phyloP scores from a whole-genome alignment of 1,140 invertebrate genomes.

The Lordiphosa clarofinis region DNA sequence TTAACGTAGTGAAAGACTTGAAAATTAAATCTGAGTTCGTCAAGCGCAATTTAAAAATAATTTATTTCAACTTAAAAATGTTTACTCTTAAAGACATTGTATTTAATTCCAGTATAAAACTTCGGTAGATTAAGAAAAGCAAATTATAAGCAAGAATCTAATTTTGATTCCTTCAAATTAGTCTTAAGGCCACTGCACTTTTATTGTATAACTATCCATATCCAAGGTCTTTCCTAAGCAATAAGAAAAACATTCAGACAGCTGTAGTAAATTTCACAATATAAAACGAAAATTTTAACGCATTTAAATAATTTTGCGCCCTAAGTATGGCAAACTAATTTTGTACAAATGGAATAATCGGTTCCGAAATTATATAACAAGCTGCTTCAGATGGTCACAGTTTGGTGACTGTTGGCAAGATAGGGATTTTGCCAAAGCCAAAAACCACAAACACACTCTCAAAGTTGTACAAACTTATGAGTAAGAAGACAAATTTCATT shows the following conservation, averaged over 20 bases:
- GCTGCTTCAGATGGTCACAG: conserved; percentile 47
- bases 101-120: too few species aligned
- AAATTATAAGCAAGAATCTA: too few species aligned
- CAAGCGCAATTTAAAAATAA: too few species aligned
- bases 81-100: too few species aligned
- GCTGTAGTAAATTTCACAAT: conserved; percentile 50
- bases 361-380: conserved; percentile 65
- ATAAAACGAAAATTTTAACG: conserved; percentile 46
- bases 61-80: too few species aligned
- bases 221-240: conserved; percentile 52
- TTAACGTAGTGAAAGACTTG: too few species aligned
- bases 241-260: conserved; percentile 32
- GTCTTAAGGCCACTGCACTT: conserved; percentile 36
- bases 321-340: conserved; percentile 38
- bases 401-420: conserved; percentile 40
- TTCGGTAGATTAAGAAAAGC: too few species aligned
- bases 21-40: too few species aligned
- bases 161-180: conserved; percentile 3
- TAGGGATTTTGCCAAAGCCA: conserved; percentile 28
- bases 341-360: conserved; percentile 73
- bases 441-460: conserved; percentile 6
- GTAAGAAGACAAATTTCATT: conserved; percentile 54
- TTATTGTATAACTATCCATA: conserved; percentile 54
- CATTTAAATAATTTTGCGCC: conserved; percentile 66
- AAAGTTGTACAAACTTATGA: background rate